These are phyloP conservation scores for Girardia tigrina DNA, from an alignment of 2,888 invertebrate species.

Conservation along the genomic window DNA sequence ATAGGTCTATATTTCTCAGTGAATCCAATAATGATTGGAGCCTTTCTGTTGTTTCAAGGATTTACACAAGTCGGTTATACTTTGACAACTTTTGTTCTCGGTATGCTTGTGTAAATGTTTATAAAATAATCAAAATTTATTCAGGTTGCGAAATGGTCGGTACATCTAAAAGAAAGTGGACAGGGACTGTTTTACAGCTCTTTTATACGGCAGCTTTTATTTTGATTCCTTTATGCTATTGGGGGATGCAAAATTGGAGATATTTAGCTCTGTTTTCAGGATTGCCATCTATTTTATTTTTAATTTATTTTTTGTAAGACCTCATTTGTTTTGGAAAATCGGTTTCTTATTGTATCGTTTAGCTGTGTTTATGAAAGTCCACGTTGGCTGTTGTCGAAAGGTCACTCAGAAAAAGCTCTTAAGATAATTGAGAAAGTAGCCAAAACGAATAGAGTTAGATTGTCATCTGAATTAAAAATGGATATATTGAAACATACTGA, in stretches of 20 bases:
- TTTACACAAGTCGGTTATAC: slow-evolving; percentile 14
- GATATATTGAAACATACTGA: background rate
- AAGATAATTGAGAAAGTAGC: slow-evolving; percentile 15
- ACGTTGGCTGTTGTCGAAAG: slow-evolving; percentile 8
- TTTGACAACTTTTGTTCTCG: slow-evolving; percentile 16
- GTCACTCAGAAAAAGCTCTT: background rate
- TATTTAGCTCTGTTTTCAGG: background rate
- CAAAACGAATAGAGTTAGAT: background rate
- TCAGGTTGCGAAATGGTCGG: slow-evolving; percentile 21
- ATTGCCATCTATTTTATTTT: background rate
- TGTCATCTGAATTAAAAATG: background rate
- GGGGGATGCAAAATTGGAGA: slow-evolving; percentile 26
- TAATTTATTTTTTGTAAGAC: slow-evolving; percentile 25
- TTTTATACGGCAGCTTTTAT: slow-evolving; percentile 28
- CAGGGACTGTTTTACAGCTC: slow-evolving; percentile 9
- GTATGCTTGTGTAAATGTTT: background rate
- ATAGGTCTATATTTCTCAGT: slow-evolving; percentile 17
- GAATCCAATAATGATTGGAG: background rate
- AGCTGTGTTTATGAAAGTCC: slow-evolving; percentile 17
- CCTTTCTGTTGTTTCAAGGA: slow-evolving; percentile 21
- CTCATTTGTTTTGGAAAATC: background rate
- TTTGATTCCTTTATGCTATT: slow-evolving; percentile 24
- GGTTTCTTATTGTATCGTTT: background rate
- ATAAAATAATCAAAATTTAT: background rate
- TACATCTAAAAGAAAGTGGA: slow-evolving; percentile 15